phyloP scores from a whole-genome alignment of 2,797 vertebrate species.

The Clamator glandarius region DNA sequence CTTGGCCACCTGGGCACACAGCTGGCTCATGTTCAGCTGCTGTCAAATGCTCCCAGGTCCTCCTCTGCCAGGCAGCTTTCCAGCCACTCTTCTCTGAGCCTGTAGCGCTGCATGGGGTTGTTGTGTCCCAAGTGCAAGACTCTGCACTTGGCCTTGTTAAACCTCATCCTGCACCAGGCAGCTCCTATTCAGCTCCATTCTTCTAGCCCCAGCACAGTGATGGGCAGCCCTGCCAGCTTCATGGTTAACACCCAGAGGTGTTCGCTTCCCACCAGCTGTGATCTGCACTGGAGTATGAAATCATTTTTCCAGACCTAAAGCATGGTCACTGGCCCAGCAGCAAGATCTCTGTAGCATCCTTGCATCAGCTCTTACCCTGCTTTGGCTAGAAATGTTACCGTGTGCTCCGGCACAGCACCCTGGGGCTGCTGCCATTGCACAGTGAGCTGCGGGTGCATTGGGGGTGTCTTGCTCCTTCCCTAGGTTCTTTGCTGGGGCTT shows the following conservation, averaged over 20 bases:
- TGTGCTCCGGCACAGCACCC: background rate
- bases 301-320: background rate
- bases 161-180: background rate
- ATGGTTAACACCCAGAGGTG: background rate
- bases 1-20: no score
- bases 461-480: no score
- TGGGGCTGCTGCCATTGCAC: background rate
- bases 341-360: background rate
- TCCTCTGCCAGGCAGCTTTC: no score
- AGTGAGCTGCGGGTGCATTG: background rate
- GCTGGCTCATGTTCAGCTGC: no score
- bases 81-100: no score
- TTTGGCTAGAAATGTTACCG: background rate
- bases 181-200: background rate
- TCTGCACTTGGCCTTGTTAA: no score
- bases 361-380: background rate
- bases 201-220: background rate
- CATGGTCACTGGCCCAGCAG: background rate
- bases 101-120: no score
- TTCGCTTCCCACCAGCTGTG: background rate
- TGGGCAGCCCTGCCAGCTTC: background rate
- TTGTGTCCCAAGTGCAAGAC: no score
- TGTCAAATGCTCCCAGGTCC: no score
- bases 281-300: accelerated
- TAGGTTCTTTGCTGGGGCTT: background rate